These are phyloP conservation scores for Synanthedon formicaeformis DNA, from an alignment of 2,888 invertebrate genomes.

Conservation along the genomic window DNA sequence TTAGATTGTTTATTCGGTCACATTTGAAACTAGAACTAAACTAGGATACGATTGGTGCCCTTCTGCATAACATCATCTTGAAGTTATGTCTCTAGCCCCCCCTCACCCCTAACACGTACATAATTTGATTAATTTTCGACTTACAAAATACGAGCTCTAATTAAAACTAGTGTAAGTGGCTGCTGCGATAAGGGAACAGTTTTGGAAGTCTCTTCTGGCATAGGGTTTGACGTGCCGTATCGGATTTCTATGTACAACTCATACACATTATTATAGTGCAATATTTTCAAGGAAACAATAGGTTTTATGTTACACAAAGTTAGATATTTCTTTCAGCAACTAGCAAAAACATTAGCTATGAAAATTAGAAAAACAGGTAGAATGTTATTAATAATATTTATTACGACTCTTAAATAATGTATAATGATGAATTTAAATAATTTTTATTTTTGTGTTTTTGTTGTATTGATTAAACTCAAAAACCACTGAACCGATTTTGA, in stretches of 20 bases:
- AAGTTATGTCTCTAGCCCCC: not conserved
- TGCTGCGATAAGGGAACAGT: conserved; percentile 57
- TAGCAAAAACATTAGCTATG: too few species aligned
- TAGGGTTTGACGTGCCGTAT: conserved; percentile 19
- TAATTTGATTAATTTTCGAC: conserved; percentile 69
- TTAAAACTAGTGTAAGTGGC: conserved; percentile 69
- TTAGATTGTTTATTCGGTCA: not conserved
- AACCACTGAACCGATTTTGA: too few species aligned
- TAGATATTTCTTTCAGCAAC: too few species aligned
- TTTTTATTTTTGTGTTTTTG: too few species aligned
- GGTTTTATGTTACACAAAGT: too few species aligned
- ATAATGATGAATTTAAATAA: too few species aligned
- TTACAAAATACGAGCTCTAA: conserved; percentile 60
- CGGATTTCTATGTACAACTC: conserved; percentile 17
- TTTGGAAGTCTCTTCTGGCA: conserved; percentile 20
- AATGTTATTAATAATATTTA: too few species aligned
- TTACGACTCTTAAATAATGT: too few species aligned
- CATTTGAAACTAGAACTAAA: too few species aligned
- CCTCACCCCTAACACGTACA: conserved; percentile 30
- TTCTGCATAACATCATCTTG: conserved; percentile 1
- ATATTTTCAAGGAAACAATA: not conserved
- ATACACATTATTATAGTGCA: conserved; percentile 11
- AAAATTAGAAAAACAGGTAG: too few species aligned
- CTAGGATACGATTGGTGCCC: not conserved
- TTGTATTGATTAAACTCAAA: too few species aligned